phyloP scores from a whole-genome alignment of 2,797 vertebrate genomes.

The Oreortyx pictus region DNA sequence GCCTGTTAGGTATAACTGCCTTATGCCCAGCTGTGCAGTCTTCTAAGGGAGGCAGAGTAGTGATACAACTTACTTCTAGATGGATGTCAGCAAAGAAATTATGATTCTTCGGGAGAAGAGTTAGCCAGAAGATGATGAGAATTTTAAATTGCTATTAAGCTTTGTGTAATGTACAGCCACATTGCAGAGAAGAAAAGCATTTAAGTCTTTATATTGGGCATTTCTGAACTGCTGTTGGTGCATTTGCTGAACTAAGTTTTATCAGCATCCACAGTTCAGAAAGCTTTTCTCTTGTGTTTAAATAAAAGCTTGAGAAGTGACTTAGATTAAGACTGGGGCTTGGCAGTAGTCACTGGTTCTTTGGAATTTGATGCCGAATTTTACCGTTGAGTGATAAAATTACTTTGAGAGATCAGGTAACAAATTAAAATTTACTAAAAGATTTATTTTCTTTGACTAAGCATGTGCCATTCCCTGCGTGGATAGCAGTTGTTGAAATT shows the following conservation, averaged over 20 bases:
- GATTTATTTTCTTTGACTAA: background rate
- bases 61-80: background rate
- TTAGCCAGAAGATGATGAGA: background rate
- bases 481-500: background rate
- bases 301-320: background rate
- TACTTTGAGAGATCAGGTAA: background rate
- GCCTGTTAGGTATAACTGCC: background rate
- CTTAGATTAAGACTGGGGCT: background rate
- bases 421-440: background rate
- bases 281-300: background rate
- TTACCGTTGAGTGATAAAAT: background rate
- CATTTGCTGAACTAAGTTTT: background rate
- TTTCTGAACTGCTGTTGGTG: background rate
- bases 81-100: background rate
- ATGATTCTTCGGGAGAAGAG: background rate
- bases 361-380: background rate
- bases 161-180: background rate
- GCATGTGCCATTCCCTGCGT: background rate
- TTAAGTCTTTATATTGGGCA: background rate
- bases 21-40: background rate
- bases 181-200: background rate
- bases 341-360: background rate
- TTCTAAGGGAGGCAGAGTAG: background rate
- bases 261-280: background rate
- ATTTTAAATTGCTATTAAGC: background rate